A percentile compares a stretch with the other conserved stretches of the same genome.
Conservation (phyloP, 1,140 invertebrate species). For the Drosophila truncata region DNA sequence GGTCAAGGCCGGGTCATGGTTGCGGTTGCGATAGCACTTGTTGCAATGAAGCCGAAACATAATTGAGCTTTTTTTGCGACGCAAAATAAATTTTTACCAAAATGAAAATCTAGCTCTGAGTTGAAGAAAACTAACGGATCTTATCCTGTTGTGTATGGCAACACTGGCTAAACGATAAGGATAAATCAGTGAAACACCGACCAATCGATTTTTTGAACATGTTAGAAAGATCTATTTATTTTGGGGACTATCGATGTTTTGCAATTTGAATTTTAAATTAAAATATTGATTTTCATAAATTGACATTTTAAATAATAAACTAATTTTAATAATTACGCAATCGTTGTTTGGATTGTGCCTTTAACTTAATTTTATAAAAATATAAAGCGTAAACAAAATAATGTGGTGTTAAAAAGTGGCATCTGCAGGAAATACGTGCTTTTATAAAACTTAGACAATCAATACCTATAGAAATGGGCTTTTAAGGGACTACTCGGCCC, state of each 20-base stretch:
- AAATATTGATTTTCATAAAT: too few relatives aligned
- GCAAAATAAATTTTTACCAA: not conserved
- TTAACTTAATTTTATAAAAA: not conserved
- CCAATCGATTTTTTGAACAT: too few relatives aligned
- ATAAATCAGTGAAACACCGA: too few relatives aligned
- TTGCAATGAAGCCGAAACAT: constrained; percentile 64
- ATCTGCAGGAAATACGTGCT: constrained; percentile 1
- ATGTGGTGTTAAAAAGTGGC: not conserved
- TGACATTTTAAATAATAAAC: too few relatives aligned
- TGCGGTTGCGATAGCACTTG: constrained; percentile 30
- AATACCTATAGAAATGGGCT: not conserved
- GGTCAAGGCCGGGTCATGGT: not conserved
- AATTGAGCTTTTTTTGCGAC: not conserved
- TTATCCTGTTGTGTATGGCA: not conserved
- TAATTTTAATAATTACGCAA: not conserved
- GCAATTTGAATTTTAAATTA: too few relatives aligned
- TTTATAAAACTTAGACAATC: not conserved
- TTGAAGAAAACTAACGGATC: constrained; percentile 25
- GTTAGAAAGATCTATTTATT: too few relatives aligned
- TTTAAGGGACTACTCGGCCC: not conserved
- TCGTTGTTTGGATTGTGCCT: not conserved
- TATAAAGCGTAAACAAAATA: not conserved
- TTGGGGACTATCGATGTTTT: too few relatives aligned
- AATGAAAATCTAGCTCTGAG: too few relatives aligned
- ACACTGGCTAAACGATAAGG: not conserved